Evolutionary conservation across 2,113 vertebrate genomes (phyloP), one percentile per base, ranked within the genome.

Genomic region (Alethe castanea): DNA sequence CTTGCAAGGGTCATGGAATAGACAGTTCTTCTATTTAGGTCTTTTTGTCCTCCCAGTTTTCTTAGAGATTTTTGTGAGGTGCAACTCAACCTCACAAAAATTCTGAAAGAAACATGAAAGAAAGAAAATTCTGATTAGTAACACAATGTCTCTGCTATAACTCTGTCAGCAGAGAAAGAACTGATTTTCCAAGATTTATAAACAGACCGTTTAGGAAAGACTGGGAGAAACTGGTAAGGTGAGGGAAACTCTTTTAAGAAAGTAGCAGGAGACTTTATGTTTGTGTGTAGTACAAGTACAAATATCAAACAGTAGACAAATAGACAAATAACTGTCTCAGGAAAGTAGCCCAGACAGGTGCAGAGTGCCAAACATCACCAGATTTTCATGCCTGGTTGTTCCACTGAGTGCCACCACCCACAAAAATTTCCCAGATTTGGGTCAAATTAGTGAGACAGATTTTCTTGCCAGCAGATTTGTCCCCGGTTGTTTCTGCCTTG

Each of bases 401-500:
- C 36, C 7, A 33, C 4, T 70, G 35, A 54, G 38, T 19, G 48
- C 9, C n/a, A 65, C 4, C 33, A 77, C 26, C 25, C 17, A 53
- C 11, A 33, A 45, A 78, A 50, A 8, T 9, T 45, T 74, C 60
- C 36, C 35, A 71, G 36, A 71, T 23, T 52, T 74, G 10, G 26
- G 52, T 81, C 61, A 79, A 48, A 76, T 6, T 12, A 72, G n/a
- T 71, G 40, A 94, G 62, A 79, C 42, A 79, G 65, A 61, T 10
- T 65, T 86, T 69, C 36, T 79, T 88, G 70, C 70, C 70, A 94
- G 87, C 23, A 77, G 71, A 90, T 22, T 79, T 57, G 70, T 86
- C 19, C 66, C 14, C 61, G 74, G 40, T n/a, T 76, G 80, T 72
- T 91, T 86, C 36, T 71, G 57, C 47, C n/a, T 74, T 59, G 31